Base-by-base conservation (phyloP, 2,113 vertebrate species). In the Scatophagus argus region DNA sequence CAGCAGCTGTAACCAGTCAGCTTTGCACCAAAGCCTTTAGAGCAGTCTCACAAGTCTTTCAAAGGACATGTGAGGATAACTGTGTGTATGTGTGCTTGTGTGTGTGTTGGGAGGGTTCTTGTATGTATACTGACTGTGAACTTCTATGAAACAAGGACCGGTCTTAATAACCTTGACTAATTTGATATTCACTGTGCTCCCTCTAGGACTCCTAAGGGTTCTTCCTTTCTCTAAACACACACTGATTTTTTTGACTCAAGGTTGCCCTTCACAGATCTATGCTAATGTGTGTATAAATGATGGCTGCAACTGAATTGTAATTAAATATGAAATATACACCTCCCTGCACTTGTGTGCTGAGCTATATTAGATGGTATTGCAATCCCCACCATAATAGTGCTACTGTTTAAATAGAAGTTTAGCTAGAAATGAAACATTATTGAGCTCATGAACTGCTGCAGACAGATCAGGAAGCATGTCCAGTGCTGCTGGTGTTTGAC, bases 111-210 rank as follows among this genome's bases (percentile, higher is more conserved):
- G 9, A 5, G 6, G 8, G 27, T 19, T n/a, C 16, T 27, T 60
- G 13, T 29, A n/a, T 78, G 25, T 74, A 41, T 46, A 59, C 17
- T 34, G 43, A 58, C 25, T 83, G 67, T 8, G 10, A 52, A 86
- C 43, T 29, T 77, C 41, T 43, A 21, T 71, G 65, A 83, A 72
- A 78, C 32, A 72, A 67, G 58, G 36, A 36, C 43, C 43, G 44
- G 44, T 43, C 72, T 58, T 85, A 89, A 83, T 77, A 81, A 73
- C 71, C 63, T 36, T 54, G 74, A 64, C 84, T 81, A 75, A 88
- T 79, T 77, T 74, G 44, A 78, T 82, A 87, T 89, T 83, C 83
- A 66, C 60, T 81, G 47, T 77, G 58, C 29, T 77, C 55, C 56
- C 49, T 78, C 39, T 46, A 12, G 32, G 44, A 41, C 51, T 74